phyloP scores from a whole-genome alignment of 2,113 vertebrate genomes.

The Apteryx owenii region DNA sequence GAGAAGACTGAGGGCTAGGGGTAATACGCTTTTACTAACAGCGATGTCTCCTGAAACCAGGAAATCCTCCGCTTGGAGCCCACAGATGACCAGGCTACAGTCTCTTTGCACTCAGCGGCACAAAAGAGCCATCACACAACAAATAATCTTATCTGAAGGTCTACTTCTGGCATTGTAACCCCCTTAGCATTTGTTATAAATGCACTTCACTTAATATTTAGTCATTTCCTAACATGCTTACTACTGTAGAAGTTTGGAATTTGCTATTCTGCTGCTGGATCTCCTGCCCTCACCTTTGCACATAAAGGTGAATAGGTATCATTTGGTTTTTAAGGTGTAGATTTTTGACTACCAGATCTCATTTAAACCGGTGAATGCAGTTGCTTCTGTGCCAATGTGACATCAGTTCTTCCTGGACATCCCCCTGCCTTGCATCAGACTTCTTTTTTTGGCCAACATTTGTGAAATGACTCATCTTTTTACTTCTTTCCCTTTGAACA shows the following conservation, averaged over 20 bases:
- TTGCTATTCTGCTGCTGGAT: not conserved
- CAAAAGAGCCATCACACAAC: not conserved
- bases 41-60: not conserved
- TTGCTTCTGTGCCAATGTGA: not conserved
- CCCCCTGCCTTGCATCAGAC: not conserved
- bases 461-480: not conserved
- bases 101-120: not conserved
- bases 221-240: not conserved
- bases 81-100: not conserved
- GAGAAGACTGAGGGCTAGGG: too few relatives aligned
- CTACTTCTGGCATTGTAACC: not conserved
- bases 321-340: not conserved
- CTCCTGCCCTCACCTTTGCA: not conserved
- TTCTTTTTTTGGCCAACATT: accelerated
- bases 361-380: not conserved
- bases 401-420: not conserved
- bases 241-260: not conserved
- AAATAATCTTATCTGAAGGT: not conserved
- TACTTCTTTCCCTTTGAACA: not conserved
- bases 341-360: not conserved
- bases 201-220: not conserved
- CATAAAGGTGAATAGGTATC: not conserved
- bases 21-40: not conserved
- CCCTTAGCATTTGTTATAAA: not conserved
- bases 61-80: not conserved